Base-by-base conservation (phyloP, 2,113 vertebrate species). In the Aleadryas rufinucha region DNA sequence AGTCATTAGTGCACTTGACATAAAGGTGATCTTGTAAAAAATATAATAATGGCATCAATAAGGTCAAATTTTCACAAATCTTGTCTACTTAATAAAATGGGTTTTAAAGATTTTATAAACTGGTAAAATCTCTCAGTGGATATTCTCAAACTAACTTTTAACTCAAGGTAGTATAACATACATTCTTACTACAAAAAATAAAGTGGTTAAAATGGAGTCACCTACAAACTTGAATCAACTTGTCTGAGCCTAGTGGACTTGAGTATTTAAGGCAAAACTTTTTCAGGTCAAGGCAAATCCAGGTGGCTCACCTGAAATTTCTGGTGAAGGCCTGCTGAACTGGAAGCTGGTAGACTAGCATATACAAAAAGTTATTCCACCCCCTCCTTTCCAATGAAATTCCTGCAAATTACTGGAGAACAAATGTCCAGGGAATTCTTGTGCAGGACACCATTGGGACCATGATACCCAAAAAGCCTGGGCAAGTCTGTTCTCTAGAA, bases 11-110 rank as follows among this genome's bases (percentile, higher is more conserved):
- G 30, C 31, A 23, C 20, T 53, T 90, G 35, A 31, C 8, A 49
- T 56, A 89, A 80, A 60, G 19, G 13, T 39, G 41, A 72, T 18
- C 9, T 28, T 69, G 64, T 90, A 49, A 93, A 94, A 93, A 72
- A 47, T 39, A 33, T 9, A 45, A 30, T 39, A 70, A 75, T 54
- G 2, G 6, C 70, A 56, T 74, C 0, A 0, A 42, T 39, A 16
- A 57, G 9, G 35, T 74, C 59, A 60, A n/a, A 33, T 63, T 77
- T 91, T 89, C 63, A 27, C 11, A 72, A 19, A 19, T 27, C 7
- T 76, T 80, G 10, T 47, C 54, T 72, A 6, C 27, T 54, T 84
- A 31, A 26, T 45, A 54, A 82, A 70, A 87, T 42, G 19, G 49
- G 7, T 56, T 72, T 82, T 65, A 56, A 86, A 92, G 74, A 90